These are phyloP conservation scores for Upupa epops DNA, from an alignment of 2,113 vertebrate species.

Conservation along the genomic window DNA sequence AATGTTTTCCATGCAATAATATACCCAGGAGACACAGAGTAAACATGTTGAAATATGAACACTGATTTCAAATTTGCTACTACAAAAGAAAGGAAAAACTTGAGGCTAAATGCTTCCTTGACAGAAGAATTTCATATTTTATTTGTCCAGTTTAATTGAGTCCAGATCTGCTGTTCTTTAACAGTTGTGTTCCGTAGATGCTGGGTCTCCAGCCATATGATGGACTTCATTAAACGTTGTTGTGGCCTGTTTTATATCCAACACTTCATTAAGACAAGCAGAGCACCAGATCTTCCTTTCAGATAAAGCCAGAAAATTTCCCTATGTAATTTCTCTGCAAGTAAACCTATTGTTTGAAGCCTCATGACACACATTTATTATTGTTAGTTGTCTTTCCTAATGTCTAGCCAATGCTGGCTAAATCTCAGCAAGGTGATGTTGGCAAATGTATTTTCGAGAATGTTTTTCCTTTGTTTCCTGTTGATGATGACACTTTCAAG, in stretches of 20 bases:
- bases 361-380: neutral
- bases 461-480: neutral
- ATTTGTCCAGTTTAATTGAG: neutral
- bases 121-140: neutral
- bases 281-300: neutral
- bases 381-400: neutral
- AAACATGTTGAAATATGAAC: slow-evolving; percentile 36
- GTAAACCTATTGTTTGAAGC: neutral
- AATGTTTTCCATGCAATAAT: slow-evolving; percentile 20
- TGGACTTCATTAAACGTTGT: neutral
- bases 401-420: neutral
- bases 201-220: neutral
- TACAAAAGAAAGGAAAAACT: neutral
- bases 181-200: neutral
- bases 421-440: neutral
- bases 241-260: rapidly evolving
- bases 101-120: neutral
- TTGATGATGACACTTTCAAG: neutral
- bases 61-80: neutral
- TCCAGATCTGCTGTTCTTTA: neutral
- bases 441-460: neutral
- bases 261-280: neutral
- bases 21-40: neutral
- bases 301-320: neutral
- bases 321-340: neutral